phyloP scores from a whole-genome alignment of 2,113 vertebrate species.

The Coptodon bakossiorum region DNA sequence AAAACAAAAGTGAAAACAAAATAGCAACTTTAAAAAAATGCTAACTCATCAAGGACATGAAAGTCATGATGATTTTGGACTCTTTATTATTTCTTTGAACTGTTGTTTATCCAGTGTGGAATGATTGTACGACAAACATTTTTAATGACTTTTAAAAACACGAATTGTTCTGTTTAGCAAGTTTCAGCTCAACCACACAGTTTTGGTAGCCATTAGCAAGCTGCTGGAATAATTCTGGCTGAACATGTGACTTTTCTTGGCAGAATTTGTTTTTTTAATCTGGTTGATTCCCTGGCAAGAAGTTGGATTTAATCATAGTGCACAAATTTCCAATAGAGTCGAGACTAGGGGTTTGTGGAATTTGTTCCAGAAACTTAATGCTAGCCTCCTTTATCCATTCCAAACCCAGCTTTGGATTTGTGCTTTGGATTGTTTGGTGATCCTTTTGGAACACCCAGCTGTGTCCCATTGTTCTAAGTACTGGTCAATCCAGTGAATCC shows the following conservation, averaged over 20 bases:
- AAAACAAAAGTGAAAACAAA: background rate
- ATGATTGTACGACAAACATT: fast-evolving
- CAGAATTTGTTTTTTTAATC: background rate
- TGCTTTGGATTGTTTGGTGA: background rate
- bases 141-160: background rate
- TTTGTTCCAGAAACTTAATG: background rate
- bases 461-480: background rate
- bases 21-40: background rate
- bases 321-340: background rate
- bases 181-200: background rate
- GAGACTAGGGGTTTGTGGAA: background rate
- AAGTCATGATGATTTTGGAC: background rate
- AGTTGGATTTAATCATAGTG: background rate
- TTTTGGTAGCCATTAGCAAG: background rate
- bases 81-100: background rate
- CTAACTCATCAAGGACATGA: background rate
- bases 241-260: background rate
- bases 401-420: background rate
- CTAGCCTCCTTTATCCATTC: background rate
- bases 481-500: background rate
- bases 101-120: background rate
- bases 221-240: background rate
- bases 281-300: background rate
- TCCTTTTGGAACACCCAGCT: background rate
- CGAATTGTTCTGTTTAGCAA: background rate